Conservation (phyloP, 2,797 vertebrate genomes). For the Acrossocheilus wenchowensis region DNA sequence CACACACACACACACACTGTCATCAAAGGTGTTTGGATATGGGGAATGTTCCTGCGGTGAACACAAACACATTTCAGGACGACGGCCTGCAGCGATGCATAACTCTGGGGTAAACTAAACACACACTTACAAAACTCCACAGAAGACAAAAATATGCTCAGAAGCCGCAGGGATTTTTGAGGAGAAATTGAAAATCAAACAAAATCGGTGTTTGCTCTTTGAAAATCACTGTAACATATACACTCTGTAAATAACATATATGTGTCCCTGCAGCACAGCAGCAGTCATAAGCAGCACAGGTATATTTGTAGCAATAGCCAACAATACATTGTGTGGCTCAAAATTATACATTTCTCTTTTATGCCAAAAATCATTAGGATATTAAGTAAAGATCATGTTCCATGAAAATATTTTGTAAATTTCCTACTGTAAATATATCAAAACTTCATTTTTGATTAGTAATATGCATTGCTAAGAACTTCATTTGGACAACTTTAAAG, state of each 20-base stretch:
- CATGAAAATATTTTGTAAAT: no score
- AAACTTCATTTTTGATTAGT: no score
- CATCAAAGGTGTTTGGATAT: constrained; percentile 16
- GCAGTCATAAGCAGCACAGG: no score
- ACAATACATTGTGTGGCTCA: no score
- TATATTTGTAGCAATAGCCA: no score
- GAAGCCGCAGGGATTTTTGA: neutral
- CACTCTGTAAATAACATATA: neutral
- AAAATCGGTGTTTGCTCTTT: neutral
- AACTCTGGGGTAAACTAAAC: neutral
- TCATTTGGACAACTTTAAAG: no score
- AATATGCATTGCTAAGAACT: no score
- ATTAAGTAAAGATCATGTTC: no score
- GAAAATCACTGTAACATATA: neutral
- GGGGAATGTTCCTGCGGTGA: neutral
- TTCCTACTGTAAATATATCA: no score
- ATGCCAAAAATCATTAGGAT: no score
- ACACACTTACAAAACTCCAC: neutral
- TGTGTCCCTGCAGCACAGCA: no score
- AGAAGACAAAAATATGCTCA: neutral
- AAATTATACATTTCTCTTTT: no score
- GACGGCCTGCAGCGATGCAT: neutral
- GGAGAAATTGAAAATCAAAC: neutral
- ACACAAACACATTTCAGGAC: constrained; percentile 4
- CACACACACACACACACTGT: neutral